Evolutionary conservation across 2,888 invertebrate species (phyloP), one percentile per base, ranked within the genome.

Genomic region (Drosophila anomalata): DNA sequence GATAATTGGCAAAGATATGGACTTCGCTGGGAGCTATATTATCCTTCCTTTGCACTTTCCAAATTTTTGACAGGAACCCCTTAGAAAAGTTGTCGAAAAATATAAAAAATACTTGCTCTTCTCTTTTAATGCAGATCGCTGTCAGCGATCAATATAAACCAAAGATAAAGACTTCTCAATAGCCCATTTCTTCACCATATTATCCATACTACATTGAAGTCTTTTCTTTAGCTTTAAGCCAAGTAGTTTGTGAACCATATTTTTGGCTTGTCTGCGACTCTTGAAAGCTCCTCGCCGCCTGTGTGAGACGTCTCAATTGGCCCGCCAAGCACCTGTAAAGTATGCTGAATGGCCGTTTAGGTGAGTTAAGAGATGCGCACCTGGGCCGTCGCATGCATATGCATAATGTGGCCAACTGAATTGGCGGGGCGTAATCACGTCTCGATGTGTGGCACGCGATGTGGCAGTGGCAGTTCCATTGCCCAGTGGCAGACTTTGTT

Each of bases 381-480:
- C 31, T 39, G 29, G 14, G 26, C 0, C 22, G 11, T 39, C 41
- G 31, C 41, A 24, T 24, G 47, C 60, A 59, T 65, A 63, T 65
- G 46, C 63, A 65, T 47, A 47, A 63, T 54, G 63, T 47, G 53
- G 52, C 63, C 63, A 63, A 24, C 12, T 47, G 53, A 36, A 53
- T 47, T 63, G 41, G 54, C 57, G 48, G 47, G 50, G 44, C 57
- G 22, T 66, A 72, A 65, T 66, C 51, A 42, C 67, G 65, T 54
- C 65, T 47, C 65, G 39, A 65, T 65, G 65, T 65, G 65, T 65
- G 65, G 65, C 65, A 65, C 65, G 65, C 65, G 65, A 65, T 65
- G 63, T 63, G 55, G 47, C 46, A 46, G 55, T 47, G 54, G 46
- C 46, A 47, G 55, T 47, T 20, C 8, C 20, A 20, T 44, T 33